Evolutionary conservation across 2,797 vertebrate species (phyloP), one percentile per base, ranked within the genome.

Genomic region (Syndactyla subalaris): DNA sequence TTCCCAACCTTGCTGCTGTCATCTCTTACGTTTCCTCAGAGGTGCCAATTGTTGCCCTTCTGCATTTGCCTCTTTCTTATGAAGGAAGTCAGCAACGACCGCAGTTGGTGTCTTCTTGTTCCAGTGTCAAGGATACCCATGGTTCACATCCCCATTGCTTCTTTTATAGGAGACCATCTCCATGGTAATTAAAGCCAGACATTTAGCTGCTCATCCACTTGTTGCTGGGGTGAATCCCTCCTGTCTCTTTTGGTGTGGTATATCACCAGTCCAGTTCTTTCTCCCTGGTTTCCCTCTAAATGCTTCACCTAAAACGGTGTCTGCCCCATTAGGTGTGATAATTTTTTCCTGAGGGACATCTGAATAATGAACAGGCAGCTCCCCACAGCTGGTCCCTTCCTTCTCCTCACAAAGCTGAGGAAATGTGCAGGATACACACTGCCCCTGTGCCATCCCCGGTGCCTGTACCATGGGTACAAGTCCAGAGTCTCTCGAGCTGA

Each of bases 401-500:
- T 78, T 30, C 34, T 83, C 34, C 49, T 89, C 78, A 26, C 8
- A 3, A 29, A 57, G 41, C 14, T 43, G 78, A 51, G 34, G 55
- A 86, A 46, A 29, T 24, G 39, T 26, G 41, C 54, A 54, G 43
- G 46, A 48, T 76, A 55, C 6, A 3, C 2, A 1, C 34, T 15
- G 1, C 14, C 20, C 17, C 68, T 59, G 41, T 1, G 3, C 41
- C 32, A 45, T 5, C 26, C 21, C 48, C 1, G 1, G 46, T 39
- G 48, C 21, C 24, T 61, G 54, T 39, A n/a, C 14, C 6, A 15
- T 0, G 0, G 46, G 34, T 71, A 45, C 4, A 7, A 75, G 62
- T 15, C 29, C 6, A 2, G 62, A 55, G 43, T 19, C 30, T 66
- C 52, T 52, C 0, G 0, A 29, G 13, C 1, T 7, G 45, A 39